These are phyloP conservation scores for Flabesymbios commensalis DNA, from an alignment of 2,888 invertebrate species.

Conservation along the genomic window DNA sequence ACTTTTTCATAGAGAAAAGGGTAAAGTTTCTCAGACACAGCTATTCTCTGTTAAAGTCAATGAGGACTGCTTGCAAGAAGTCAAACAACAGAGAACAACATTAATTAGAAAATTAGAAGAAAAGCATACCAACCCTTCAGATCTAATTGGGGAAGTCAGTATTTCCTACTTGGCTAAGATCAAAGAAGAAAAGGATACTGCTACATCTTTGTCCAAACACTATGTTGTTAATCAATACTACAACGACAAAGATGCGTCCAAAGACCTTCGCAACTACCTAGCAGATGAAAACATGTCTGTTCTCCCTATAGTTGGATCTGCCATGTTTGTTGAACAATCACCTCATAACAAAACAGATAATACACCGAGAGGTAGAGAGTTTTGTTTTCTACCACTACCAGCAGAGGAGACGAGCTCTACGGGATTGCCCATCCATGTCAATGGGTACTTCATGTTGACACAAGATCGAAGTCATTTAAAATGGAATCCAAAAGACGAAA, in stretches of 20 bases:
- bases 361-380: conserved; percentile 45
- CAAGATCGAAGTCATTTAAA: conserved; percentile 53
- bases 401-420: conserved; percentile 47
- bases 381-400: conserved; percentile 56
- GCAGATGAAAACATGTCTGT: conserved; percentile 27
- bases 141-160: too few species aligned
- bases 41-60: too few species aligned
- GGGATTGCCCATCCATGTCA: conserved; percentile 55
- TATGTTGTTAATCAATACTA: conserved; percentile 26
- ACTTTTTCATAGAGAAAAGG: too few species aligned
- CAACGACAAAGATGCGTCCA: conserved; percentile 21
- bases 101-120: too few species aligned
- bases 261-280: conserved; percentile 10
- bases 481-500: conserved; percentile 46
- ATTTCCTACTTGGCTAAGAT: too few species aligned
- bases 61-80: too few species aligned
- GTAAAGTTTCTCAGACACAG: too few species aligned
- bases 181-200: too few species aligned
- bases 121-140: too few species aligned
- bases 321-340: conserved; percentile 33
- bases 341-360: neutral
- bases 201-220: too few species aligned
- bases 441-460: conserved; percentile 52
- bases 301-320: conserved; percentile 40
- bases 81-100: too few species aligned